Conservation (phyloP, 1,140 invertebrate genomes). For the Achatina immaculata region DNA sequence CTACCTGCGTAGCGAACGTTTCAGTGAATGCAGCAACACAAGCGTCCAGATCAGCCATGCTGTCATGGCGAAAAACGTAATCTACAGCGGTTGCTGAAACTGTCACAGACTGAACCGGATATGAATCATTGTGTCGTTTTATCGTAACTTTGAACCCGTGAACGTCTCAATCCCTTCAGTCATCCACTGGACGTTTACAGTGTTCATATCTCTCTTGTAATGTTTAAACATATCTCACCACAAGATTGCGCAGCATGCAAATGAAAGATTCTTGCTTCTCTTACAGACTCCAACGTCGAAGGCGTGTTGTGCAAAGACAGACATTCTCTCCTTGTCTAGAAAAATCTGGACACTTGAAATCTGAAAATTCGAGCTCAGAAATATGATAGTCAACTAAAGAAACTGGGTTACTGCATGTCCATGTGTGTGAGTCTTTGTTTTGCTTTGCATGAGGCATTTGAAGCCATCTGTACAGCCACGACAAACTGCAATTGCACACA, state of each 20-base stretch:
- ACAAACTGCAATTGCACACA: constrained; percentile 54
- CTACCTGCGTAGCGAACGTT: background rate
- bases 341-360: background rate
- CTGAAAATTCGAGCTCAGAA: constrained; percentile 1
- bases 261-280: background rate
- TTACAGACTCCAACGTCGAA: background rate
- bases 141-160: background rate
- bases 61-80: background rate
- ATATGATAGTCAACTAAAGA: background rate
- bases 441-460: constrained; percentile 20
- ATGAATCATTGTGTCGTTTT: constrained; percentile 9
- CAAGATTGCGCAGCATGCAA: background rate
- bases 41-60: background rate
- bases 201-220: background rate
- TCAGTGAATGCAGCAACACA: background rate
- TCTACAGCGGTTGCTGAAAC: background rate
- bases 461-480: constrained; percentile 51
- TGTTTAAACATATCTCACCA: background rate
- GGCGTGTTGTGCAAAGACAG: background rate
- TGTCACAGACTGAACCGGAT: background rate
- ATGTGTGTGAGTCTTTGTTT: background rate
- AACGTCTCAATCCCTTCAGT: background rate
- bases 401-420: background rate
- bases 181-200: background rate
- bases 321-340: background rate